A percentile compares a stretch with the other conserved stretches of the same genome.
Conservation (phyloP, 2,888 invertebrate species). For the Xanthia icteritia region DNA sequence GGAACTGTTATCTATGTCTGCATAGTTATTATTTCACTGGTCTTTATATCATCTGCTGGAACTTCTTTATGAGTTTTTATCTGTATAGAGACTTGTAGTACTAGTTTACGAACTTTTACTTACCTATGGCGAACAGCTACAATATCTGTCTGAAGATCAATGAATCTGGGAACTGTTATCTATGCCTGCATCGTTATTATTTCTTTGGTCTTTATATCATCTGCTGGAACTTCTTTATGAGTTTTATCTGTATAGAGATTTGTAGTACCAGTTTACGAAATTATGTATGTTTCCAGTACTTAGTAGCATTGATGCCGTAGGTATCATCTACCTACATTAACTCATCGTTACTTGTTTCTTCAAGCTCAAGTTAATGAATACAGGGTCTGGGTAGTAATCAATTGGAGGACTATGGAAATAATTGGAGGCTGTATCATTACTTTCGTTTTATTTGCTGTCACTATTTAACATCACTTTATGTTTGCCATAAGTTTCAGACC, state of each 20-base stretch:
- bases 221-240: not conserved
- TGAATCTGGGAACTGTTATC: not conserved
- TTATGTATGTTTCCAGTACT: not conserved
- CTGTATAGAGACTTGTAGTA: not conserved
- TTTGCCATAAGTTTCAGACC: conserved; percentile 4
- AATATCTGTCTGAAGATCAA: not conserved
- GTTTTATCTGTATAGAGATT: not conserved
- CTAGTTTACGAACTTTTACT: not conserved
- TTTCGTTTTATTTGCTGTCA: conserved; percentile 50
- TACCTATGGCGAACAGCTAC: not conserved
- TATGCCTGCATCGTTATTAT: not conserved
- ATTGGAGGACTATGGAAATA: conserved; percentile 44
- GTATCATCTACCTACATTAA: not conserved
- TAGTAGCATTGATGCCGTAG: not conserved
- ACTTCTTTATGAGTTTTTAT: not conserved
- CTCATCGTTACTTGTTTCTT: conserved; percentile 10
- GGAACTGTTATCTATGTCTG: not conserved
- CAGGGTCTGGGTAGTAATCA: conserved; percentile 25
- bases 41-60: not conserved
- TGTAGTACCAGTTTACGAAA: not conserved
- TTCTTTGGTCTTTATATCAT: not conserved
- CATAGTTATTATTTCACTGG: not conserved
- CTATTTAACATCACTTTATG: conserved; percentile 41
- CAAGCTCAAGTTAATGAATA: conserved; percentile 14
- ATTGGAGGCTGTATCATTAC: conserved; percentile 44